phyloP scores from a whole-genome alignment of 2,888 invertebrate species.

The Hydrotaea cyrtoneurina region DNA sequence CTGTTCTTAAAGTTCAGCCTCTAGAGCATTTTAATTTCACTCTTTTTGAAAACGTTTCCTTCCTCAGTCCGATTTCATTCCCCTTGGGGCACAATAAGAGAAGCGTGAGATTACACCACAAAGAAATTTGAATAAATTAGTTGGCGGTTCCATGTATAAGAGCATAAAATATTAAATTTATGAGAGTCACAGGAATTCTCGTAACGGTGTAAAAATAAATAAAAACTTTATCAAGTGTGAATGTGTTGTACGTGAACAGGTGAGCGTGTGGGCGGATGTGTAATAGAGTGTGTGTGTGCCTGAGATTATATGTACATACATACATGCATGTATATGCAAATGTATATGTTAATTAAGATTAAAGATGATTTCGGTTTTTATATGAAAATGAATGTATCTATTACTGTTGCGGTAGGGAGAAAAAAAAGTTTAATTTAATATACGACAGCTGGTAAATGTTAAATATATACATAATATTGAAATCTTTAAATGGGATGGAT shows the following conservation, averaged over 20 bases:
- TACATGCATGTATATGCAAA: neutral
- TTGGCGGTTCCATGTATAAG: neutral
- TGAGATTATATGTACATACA: no score
- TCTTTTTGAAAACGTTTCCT: no score
- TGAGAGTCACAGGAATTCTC: neutral
- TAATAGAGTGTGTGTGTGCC: constrained; percentile 4
- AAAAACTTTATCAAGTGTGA: neutral
- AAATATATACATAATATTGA: neutral
- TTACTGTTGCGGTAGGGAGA: neutral
- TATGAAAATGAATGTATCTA: neutral
- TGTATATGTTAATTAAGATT: constrained; percentile 6
- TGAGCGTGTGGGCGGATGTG: neutral
- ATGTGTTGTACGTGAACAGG: neutral
- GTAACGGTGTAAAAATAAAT: neutral
- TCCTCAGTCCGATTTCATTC: neutral
- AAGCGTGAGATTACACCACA: neutral
- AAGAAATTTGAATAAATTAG: neutral
- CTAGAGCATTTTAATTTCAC: no score
- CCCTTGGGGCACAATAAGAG: neutral
- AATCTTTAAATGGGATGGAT: no score
- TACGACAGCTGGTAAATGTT: neutral
- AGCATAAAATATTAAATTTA: constrained; percentile 6
- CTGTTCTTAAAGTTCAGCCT: no score
- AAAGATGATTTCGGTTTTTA: neutral
- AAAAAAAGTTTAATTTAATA: constrained; percentile 9